Conservation (phyloP, 2,797 vertebrate species). For the Kryptolebias ocellatus region DNA sequence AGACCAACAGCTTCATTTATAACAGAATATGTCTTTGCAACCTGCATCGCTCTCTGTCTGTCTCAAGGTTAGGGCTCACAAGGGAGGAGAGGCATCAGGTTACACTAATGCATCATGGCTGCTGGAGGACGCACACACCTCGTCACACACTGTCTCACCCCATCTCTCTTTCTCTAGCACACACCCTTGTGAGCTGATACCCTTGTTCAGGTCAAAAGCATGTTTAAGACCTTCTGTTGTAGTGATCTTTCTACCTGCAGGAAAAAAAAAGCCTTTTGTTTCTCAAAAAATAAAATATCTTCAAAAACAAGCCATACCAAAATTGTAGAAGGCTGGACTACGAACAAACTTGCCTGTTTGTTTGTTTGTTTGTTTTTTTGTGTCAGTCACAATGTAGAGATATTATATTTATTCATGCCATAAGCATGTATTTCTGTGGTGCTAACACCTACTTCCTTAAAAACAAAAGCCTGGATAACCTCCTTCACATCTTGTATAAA, state of each 20-base stretch:
- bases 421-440: neutral
- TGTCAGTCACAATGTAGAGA: constrained; percentile 18
- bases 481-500: constrained; percentile 16
- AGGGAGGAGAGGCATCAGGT: constrained; percentile 71
- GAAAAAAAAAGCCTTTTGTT: constrained; percentile 31
- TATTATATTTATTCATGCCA: neutral
- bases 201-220: constrained; percentile 45
- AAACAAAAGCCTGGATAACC: constrained; percentile 17
- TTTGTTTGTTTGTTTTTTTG: neutral
- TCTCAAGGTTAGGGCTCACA: constrained; percentile 77
- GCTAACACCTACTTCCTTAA: constrained; percentile 4
- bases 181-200: constrained; percentile 53
- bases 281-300: constrained; percentile 48
- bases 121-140: constrained; percentile 70
- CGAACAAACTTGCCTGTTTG: constrained; percentile 10
- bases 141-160: constrained; percentile 64
- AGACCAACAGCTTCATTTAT: constrained; percentile 51
- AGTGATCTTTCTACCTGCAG: constrained; percentile 45
- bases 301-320: constrained; percentile 44
- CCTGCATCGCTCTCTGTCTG: constrained; percentile 61
- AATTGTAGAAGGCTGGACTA: constrained; percentile 16
- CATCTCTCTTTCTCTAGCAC: constrained; percentile 48
- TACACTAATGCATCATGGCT: constrained; percentile 80
- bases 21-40: constrained; percentile 56
- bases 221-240: constrained; percentile 41